phyloP scores from a whole-genome alignment of 2,888 invertebrate genomes.

The Aspidiotus rigidus region DNA sequence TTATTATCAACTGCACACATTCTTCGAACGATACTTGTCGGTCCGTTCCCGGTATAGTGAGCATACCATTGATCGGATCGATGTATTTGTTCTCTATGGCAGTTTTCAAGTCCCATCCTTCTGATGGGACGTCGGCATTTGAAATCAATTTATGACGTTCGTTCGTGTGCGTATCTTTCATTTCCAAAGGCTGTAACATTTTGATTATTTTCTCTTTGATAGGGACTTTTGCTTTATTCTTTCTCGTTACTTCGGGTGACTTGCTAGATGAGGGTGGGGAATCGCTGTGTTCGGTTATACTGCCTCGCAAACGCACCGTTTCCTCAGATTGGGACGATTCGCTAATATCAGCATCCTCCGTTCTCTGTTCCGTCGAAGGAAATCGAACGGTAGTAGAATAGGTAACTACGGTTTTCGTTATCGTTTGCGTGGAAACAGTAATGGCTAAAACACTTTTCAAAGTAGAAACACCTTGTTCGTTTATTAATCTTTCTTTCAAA shows the following conservation, averaged over 20 bases:
- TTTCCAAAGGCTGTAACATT: slow-evolving; percentile 33
- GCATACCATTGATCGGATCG: slow-evolving; percentile 71
- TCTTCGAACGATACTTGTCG: slow-evolving; percentile 75
- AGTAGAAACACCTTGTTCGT: slow-evolving; percentile 77
- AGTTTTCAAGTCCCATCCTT: slow-evolving; percentile 73
- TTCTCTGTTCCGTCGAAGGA: not conserved
- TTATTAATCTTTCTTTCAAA: slow-evolving; percentile 72
- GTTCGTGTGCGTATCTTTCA: slow-evolving; percentile 44
- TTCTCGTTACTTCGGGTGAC: not conserved
- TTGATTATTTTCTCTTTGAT: slow-evolving; percentile 30
- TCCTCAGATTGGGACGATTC: not conserved
- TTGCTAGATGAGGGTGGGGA: not conserved
- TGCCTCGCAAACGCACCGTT: no score
- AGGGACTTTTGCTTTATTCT: slow-evolving; percentile 24
- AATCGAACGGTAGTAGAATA: slow-evolving; percentile 24
- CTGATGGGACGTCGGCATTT: slow-evolving; percentile 67
- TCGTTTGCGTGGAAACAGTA: slow-evolving; percentile 76
- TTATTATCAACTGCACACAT: slow-evolving; percentile 73
- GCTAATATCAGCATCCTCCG: not conserved
- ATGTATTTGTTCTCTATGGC: slow-evolving; percentile 74
- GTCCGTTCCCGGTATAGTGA: slow-evolving; percentile 79
- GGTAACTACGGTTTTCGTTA: slow-evolving; percentile 61
- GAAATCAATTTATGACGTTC: not conserved
- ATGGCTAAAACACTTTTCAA: slow-evolving; percentile 77
- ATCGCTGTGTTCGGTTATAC: not conserved